Evolutionary conservation across 2,888 invertebrate genomes (phyloP), one percentile per base, ranked within the genome.

Genomic region (Drosophila algonquin): DNA sequence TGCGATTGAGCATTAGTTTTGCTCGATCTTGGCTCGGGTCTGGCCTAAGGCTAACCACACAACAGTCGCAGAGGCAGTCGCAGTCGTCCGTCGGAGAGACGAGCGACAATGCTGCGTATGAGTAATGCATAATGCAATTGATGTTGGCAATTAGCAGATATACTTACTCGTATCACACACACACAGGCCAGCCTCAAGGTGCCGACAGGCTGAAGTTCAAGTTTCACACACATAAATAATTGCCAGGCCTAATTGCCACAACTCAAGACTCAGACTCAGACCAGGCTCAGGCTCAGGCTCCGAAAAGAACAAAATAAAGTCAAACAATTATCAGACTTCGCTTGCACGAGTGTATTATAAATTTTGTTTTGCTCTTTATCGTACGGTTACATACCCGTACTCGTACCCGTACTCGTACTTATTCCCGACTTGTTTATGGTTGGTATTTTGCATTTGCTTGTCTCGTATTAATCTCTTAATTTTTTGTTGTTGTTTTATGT

Each of bases 151-250:
- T 82, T 87, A 85, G 52, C 60, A 73, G 60, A 61, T 71, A 40
- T 40, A 40, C 2, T 40, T 14, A 40, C 40, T 40, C 40, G 40
- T 40, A 71, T 71, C 74, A 47, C 51, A 73, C 50, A 47, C 4
- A 1, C 52, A 54, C 27, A 5, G 1, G 10, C 2, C 47, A 54
- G 44, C 60, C 58, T 56, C 53, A 71, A 81, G 87, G 87, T 87
- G 85, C 81, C 59, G 71, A 62, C 87, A 75, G 82, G 82, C 80
- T 87, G 80, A 81, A 75, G 74, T 68, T 75, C 69, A 74, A 75
- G 74, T 75, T 64, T 73, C 61, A 40, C 6, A 78, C 14, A 35
- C 5, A 14, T 81, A 70, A 87, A 70, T 87, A 83, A 86, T 56
- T 27, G 63, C 74, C 74, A 63, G 63, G 50, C 61, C 74, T 70